A percentile compares a stretch with the other conserved stretches of the same genome.
Conservation (phyloP, 2,888 invertebrate species). For the Nomada goodeniana region DNA sequence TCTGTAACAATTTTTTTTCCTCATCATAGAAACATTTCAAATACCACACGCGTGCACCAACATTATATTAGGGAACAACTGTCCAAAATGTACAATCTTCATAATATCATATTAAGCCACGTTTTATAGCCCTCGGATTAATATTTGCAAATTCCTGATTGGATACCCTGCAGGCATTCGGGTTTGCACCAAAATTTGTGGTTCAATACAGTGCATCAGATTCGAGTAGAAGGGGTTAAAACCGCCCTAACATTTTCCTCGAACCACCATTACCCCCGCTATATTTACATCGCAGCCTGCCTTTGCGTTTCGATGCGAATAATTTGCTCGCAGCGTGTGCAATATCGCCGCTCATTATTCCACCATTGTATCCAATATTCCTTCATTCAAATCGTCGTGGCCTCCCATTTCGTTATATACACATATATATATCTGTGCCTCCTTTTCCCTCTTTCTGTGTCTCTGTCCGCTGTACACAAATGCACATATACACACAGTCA, state of each 20-base stretch:
- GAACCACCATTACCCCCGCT: neutral
- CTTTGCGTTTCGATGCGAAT: constrained; percentile 28
- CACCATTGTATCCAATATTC: constrained; percentile 52
- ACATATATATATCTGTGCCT: neutral
- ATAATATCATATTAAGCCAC: too few relatives aligned
- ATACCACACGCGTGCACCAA: too few relatives aligned
- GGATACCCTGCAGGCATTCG: too few relatives aligned
- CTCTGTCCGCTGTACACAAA: neutral
- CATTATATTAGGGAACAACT: too few relatives aligned
- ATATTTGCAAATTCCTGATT: too few relatives aligned
- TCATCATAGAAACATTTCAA: too few relatives aligned
- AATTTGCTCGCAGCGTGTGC: constrained; percentile 42
- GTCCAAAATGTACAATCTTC: too few relatives aligned
- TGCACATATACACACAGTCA: neutral
- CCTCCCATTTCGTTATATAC: constrained; percentile 37
- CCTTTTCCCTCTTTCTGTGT: neutral
- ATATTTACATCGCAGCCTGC: constrained; percentile 37
- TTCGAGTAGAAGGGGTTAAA: neutral
- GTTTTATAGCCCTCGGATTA: too few relatives aligned
- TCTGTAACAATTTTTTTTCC: too few relatives aligned
- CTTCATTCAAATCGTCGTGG: constrained; percentile 34
- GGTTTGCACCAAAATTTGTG: too few relatives aligned
- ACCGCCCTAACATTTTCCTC: neutral
- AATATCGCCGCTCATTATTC: constrained; percentile 47
- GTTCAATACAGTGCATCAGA: too few relatives aligned